Base-by-base conservation (phyloP, 2,888 invertebrate genomes). In the Dicycla oo region DNA sequence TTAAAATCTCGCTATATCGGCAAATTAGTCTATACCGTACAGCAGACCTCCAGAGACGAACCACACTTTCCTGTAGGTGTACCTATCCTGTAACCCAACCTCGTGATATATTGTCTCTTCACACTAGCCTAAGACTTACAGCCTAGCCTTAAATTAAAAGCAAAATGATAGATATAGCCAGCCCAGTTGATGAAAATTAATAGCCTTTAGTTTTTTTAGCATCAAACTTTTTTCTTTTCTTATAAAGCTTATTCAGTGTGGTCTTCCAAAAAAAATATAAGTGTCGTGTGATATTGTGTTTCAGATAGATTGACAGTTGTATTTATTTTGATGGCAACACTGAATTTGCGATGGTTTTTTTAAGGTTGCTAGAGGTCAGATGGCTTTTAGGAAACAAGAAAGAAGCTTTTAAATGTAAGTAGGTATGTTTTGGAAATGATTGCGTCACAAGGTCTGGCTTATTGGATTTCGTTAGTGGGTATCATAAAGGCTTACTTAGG, bases 101-200 rank as follows among this genome's bases (percentile, higher is more conserved):
- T 84, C 64, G 87, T 92, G 91, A 91, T 89, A 88, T 90, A 89
- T 86, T 84, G 84, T 81, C 40, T 78, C 70, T 74, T 79, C 80
- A 85, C 86, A 84, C 84, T 71, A 77, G 57, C 54, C 49, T 51
- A 26, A 53, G 51, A 62, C 34, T 20, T 69, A 40, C 61, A 69
- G 40, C 54, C 82, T 73, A 78, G 78, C 63, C 64, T 70, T 45
- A 71, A 64, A 83, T 78, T 78, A 84, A 86, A 79, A 69, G 61
- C 80, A 73, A 65, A 75, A 76, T 83, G 82, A 84, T 85, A 70
- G 64, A 85, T 80, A 56, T 15, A 47, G 10, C 57, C 73, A 53
- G 3, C 15, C 54, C 58, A 43, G 26, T 72, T 84, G 84, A 84
- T 82, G 77, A 81, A 81, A 84, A 84, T 84, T 77, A 79, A 84